A percentile compares a stretch with the other conserved stretches of the same genome.
Evolutionary conservation across 2,888 invertebrate species (phyloP).

Genomic region (Orchestes rusci): DNA sequence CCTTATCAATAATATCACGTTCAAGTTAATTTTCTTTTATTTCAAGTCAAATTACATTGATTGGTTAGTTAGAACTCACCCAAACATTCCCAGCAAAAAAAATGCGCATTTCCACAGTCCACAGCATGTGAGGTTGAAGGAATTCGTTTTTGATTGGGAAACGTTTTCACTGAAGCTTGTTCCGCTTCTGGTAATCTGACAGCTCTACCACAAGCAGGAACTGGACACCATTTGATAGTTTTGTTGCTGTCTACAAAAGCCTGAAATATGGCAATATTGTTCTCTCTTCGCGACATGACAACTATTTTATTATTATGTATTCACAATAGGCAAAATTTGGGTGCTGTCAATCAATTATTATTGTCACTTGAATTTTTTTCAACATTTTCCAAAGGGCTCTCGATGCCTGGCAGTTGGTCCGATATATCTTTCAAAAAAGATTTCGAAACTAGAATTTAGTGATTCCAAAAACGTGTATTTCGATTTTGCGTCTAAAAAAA

Average conservation of each 20-base stretch:
- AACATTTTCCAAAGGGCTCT: too few relatives aligned
- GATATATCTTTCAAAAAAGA: too few relatives aligned
- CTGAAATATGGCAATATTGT: slow-evolving; percentile 35
- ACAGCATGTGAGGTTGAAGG: slow-evolving; percentile 53
- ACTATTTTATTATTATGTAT: slow-evolving; percentile 1
- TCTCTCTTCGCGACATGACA: not conserved
- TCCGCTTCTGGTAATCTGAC: slow-evolving; percentile 55
- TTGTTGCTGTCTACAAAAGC: slow-evolving; percentile 65
- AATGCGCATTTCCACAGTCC: slow-evolving; percentile 63
- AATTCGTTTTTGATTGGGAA: slow-evolving; percentile 32
- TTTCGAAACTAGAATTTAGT: too few relatives aligned
- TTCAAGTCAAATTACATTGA: too few relatives aligned
- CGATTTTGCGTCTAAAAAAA: too few relatives aligned
- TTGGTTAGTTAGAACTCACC: too few relatives aligned
- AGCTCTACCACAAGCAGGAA: slow-evolving; percentile 59
- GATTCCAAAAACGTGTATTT: too few relatives aligned
- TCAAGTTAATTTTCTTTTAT: too few relatives aligned
- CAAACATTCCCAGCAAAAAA: slow-evolving; percentile 59
- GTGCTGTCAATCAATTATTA: too few relatives aligned
- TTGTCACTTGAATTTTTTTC: too few relatives aligned
- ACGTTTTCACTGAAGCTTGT: slow-evolving; percentile 35
- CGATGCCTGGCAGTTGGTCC: too few relatives aligned
- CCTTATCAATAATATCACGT: slow-evolving; percentile 30
- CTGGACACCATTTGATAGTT: slow-evolving; percentile 64
- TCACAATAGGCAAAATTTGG: too few relatives aligned